phyloP scores from a whole-genome alignment of 1,140 invertebrate genomes.

The Platyscapa corneri region DNA sequence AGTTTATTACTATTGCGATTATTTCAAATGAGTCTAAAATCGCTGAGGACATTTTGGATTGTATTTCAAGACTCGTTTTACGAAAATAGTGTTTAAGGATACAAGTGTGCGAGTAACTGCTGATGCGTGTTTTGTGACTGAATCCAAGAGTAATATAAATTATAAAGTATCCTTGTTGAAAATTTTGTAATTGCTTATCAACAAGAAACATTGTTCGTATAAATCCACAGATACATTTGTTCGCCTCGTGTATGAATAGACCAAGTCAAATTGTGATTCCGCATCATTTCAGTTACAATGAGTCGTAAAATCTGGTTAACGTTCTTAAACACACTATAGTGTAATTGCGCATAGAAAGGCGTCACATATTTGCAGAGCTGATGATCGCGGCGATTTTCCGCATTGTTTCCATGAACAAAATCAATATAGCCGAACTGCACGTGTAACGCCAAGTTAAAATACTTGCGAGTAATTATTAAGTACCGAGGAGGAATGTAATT shows the following conservation, averaged over 20 bases:
- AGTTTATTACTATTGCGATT: not conserved
- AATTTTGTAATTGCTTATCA: not conserved
- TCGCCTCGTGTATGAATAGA: not conserved
- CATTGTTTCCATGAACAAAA: not conserved
- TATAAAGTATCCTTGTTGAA: conserved; percentile 3
- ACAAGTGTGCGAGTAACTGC: not conserved
- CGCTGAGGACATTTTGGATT: not conserved
- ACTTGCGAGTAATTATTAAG: not conserved
- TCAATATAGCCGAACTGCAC: not conserved
- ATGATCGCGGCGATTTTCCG: not conserved
- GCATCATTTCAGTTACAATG: not conserved
- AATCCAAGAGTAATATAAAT: conserved; percentile 3
- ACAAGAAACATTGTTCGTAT: not conserved
- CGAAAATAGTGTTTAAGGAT: not conserved
- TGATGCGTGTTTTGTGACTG: not conserved
- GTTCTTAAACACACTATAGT: not conserved
- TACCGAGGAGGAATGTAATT: not conserved
- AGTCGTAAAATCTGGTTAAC: not conserved
- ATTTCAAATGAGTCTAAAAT: not conserved
- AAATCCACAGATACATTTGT: not conserved
- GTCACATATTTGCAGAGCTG: not conserved
- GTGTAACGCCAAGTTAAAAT: not conserved
- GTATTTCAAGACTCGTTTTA: conserved; percentile 5
- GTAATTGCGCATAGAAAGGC: not conserved
- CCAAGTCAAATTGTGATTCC: not conserved